Evolutionary conservation across 2,888 invertebrate species (phyloP).

Genomic region (Leptopilina syphax): DNA sequence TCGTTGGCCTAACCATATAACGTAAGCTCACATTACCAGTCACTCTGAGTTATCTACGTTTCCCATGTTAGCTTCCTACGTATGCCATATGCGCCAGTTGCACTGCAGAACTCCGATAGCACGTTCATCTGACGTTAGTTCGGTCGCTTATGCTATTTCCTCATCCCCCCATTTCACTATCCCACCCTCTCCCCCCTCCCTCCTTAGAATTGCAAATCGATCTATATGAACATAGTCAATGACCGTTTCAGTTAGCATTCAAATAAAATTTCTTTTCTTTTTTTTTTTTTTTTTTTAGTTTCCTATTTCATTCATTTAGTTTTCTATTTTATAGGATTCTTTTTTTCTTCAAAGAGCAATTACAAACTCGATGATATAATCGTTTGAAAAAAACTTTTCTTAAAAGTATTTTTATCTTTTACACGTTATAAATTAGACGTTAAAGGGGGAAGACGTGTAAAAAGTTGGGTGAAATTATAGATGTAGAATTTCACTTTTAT

Average conservation of each 20-base stretch:
- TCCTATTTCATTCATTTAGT: not conserved
- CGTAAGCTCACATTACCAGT: constrained; percentile 69
- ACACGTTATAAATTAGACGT: no score
- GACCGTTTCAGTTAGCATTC: constrained; percentile 44
- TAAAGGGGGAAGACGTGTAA: no score
- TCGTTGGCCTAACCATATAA: constrained; percentile 63
- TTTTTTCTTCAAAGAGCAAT: not conserved
- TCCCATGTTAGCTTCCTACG: constrained; percentile 67
- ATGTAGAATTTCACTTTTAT: no score
- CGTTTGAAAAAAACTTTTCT: no score
- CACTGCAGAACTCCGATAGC: constrained; percentile 71
- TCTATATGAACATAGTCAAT: constrained; percentile 51
- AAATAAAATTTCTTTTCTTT: not conserved
- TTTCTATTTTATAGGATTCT: not conserved
- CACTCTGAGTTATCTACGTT: constrained; percentile 74
- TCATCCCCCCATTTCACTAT: not conserved
- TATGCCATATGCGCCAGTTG: constrained; percentile 67
- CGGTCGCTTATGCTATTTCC: constrained; percentile 53
- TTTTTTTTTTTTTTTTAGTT: not conserved
- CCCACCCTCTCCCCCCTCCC: constrained; percentile 44
- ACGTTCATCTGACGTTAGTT: constrained; percentile 63
- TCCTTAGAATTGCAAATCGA: constrained; percentile 57
- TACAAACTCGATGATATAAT: no score
- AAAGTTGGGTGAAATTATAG: no score
- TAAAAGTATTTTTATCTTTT: no score